phyloP scores from a whole-genome alignment of 2,113 vertebrate species.

The Merops nubicus region DNA sequence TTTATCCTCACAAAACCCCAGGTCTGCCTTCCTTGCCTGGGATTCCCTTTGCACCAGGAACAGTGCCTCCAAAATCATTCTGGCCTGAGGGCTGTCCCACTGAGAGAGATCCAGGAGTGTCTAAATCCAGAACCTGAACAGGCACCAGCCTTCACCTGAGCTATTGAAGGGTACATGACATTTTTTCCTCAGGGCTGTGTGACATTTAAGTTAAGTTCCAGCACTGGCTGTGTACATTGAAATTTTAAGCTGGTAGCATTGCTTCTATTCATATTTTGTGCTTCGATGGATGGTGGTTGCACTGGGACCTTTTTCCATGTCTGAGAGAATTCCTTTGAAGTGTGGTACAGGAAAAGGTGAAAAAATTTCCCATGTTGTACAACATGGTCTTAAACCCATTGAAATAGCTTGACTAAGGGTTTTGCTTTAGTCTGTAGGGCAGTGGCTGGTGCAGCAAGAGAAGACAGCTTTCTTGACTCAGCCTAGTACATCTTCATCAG shows the following conservation, averaged over 20 bases:
- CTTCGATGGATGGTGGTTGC: neutral
- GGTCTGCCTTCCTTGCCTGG: neutral
- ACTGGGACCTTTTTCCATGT: neutral
- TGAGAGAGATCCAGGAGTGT: neutral
- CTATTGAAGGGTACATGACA: neutral
- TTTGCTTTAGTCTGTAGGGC: neutral
- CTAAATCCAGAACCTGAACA: neutral
- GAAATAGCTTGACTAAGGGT: neutral
- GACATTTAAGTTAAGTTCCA: neutral
- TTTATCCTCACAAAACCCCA: neutral
- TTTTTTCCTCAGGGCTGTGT: neutral
- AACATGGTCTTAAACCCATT: neutral
- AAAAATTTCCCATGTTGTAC: neutral
- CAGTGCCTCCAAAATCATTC: neutral
- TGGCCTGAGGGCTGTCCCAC: neutral
- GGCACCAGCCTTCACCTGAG: neutral
- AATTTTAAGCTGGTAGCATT: neutral
- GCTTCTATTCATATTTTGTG: neutral
- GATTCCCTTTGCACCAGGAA: neutral
- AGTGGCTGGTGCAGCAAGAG: neutral
- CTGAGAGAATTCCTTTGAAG: neutral
- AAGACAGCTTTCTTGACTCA: neutral
- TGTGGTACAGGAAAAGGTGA: neutral
- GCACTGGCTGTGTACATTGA: neutral
- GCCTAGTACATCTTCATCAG: neutral